phyloP scores from a whole-genome alignment of 2,797 vertebrate genomes.

The Amblyopsis hoosieri region DNA sequence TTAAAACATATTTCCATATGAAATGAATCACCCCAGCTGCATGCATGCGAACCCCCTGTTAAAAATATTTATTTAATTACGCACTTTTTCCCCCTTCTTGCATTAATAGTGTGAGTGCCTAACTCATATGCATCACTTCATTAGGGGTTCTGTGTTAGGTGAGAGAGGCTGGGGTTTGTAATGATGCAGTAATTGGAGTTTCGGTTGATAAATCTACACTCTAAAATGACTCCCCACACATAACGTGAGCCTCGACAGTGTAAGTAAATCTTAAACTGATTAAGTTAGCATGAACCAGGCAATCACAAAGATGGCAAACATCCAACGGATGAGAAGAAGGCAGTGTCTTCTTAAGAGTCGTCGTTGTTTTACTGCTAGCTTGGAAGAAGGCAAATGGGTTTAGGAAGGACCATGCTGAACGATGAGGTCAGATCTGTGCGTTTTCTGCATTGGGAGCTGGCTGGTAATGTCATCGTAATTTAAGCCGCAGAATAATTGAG shows the following conservation, averaged over 20 bases:
- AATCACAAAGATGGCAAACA: slow-evolving; percentile 98
- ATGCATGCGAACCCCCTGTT: slow-evolving; percentile 59
- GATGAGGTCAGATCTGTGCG: slow-evolving; percentile 75
- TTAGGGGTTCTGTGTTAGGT: slow-evolving; percentile 75
- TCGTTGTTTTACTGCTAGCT: slow-evolving; percentile 70
- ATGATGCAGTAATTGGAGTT: slow-evolving; percentile 97
- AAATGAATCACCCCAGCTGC: slow-evolving; percentile 75
- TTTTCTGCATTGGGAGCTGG: slow-evolving; percentile 67
- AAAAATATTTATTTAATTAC: slow-evolving; percentile 55
- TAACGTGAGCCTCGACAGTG: slow-evolving; percentile 97
- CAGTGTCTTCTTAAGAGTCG: slow-evolving; percentile 60
- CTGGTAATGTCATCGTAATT: slow-evolving; percentile 86
- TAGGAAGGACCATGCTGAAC: slow-evolving; percentile 64
- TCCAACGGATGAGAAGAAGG: slow-evolving; percentile 87
- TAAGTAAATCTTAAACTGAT: slow-evolving; percentile 99
- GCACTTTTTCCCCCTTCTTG: slow-evolving; percentile 47
- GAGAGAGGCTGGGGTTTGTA: slow-evolving; percentile 91
- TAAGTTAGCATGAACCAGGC: slow-evolving; percentile 98
- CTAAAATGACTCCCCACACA: slow-evolving; percentile 97
- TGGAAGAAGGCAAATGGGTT: slow-evolving; percentile 70
- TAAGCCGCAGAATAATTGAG: slow-evolving; percentile 95
- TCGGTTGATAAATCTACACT: slow-evolving; percentile 99
- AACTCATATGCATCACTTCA: slow-evolving; percentile 75
- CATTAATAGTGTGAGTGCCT: slow-evolving; percentile 64
- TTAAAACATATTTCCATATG: slow-evolving; percentile 74